Base-by-base conservation (phyloP, 2,888 invertebrate genomes). In the Gryllus longicercus region DNA sequence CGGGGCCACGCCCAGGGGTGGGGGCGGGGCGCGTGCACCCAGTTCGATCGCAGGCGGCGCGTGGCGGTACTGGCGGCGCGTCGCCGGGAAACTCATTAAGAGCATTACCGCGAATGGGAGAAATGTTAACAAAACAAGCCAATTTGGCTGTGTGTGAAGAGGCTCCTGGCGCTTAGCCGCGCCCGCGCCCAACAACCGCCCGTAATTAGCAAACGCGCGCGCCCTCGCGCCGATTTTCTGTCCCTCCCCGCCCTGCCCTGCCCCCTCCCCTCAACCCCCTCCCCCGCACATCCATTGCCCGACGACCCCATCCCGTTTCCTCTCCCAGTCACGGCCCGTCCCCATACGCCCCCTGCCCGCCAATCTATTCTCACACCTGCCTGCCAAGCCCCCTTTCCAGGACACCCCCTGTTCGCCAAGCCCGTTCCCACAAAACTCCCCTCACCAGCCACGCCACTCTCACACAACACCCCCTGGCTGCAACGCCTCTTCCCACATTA, bases 101-200 rank as follows among this genome's bases (percentile, higher is more conserved):
- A 63, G 63, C 63, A 63, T 63, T 63, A 63, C 63, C 63, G 63
- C 63, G 63, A 63, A 63, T 63, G 63, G 63, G 63, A 63, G 63
- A 63, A 63, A 63, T 63, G 63, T 63, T 63, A 63, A 63, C 63
- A 63, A 18, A 63, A 14, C 16, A 63, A 63, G 63, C 63, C 63
- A 63, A 63, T 63, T 63, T 63, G 63, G 38, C 38, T 63, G 63
- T 63, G 63, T 63, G 63, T 63, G 63, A 63, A 63, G 63, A 63
- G 63, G 63, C 63, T 10, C n/a, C 63, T 18, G 63, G 63, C 63
- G 63, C 63, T 63, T 14, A 63, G 63, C 63, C 63, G 38, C 38
- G 38, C 5, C 38, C 38, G 38, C 38, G 38, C 38, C 38, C 38
- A 38, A 38, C 38, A 38, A 38, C 38, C 38, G 63, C 63, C 63